Conservation (phyloP, 2,888 invertebrate genomes). For the Himalopsyche japonica region DNA sequence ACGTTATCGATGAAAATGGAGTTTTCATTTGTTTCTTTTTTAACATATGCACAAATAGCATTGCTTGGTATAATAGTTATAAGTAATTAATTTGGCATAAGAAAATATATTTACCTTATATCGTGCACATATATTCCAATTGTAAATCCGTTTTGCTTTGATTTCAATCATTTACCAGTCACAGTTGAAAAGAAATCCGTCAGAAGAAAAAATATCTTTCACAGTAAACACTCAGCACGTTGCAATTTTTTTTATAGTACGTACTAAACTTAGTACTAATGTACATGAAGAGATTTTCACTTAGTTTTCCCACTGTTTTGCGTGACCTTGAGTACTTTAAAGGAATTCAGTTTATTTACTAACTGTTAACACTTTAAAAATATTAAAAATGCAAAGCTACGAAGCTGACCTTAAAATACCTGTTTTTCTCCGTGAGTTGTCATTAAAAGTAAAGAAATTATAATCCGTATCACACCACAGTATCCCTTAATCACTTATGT, state of each 20-base stretch:
- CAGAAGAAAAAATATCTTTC: background rate
- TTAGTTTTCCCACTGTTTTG: background rate
- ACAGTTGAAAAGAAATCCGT: background rate
- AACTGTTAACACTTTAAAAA: conserved; percentile 13
- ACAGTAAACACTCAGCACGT: background rate
- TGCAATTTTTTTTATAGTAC: background rate
- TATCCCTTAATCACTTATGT: background rate
- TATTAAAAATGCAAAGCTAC: conserved; percentile 20
- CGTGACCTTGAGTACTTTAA: background rate
- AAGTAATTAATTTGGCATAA: background rate
- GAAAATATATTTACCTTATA: background rate
- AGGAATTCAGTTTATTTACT: background rate
- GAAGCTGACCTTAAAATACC: conserved; percentile 30
- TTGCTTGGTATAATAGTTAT: too few species aligned
- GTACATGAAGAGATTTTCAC: background rate
- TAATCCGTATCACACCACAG: background rate
- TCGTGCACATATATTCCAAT: background rate
- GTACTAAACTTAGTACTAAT: background rate
- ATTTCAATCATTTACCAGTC: background rate
- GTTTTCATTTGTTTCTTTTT: too few species aligned
- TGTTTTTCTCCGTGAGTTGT: conserved; percentile 3
- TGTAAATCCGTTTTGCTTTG: background rate
- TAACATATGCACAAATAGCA: too few species aligned
- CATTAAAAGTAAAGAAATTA: background rate
- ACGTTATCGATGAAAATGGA: too few species aligned